Evolutionary conservation across 2,113 vertebrate genomes (phyloP), one percentile per base, ranked within the genome.

Genomic region (Thymallus thymallus): DNA sequence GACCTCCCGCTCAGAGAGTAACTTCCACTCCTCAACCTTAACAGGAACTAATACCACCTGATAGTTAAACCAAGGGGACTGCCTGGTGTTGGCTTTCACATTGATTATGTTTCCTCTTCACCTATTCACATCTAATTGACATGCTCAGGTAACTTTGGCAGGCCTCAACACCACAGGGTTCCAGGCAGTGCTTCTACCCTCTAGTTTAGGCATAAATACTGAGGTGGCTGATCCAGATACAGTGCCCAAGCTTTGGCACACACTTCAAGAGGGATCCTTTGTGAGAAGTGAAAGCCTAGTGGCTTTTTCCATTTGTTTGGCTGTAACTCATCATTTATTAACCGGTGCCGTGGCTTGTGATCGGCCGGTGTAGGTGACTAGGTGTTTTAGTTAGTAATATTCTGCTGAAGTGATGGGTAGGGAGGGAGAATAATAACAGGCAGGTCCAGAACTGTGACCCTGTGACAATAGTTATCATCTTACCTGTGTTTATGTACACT

Each of bases 251-350:
- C 9, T 79, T 75, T 84, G 68, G 78, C 68, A 74, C 65, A 71
- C 60, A 73, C 63, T 76, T 82, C 79, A 78, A 69, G 45, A 77
- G 72, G 69, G 78, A 64, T 77, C 73, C 71, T 79, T 88, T 90
- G 88, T 90, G 83, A 72, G 71, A 60, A 77, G 73, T 62, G 16
- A 65, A 74, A 82, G 84, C 84, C 78, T 80, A 79, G 78, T 22
- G 41, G 35, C 48, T 30, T 71, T 48, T 29, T 70, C 22, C 10
- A 58, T 66, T 79, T 62, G 68, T 69, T 56, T 24, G 56, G 30
- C 71, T 73, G 62, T 55, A 26, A 46, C n/a, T 89, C 81, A 85
- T 90, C 75, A 86, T 77, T 88, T 88, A 90, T 88, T 87, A 64
- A 88, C 66, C 56, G 48, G 51, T 68, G 30, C 69, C 69, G 65